Base-by-base conservation (phyloP, 2,113 vertebrate species). In the Tachysurus fulvidraco region DNA sequence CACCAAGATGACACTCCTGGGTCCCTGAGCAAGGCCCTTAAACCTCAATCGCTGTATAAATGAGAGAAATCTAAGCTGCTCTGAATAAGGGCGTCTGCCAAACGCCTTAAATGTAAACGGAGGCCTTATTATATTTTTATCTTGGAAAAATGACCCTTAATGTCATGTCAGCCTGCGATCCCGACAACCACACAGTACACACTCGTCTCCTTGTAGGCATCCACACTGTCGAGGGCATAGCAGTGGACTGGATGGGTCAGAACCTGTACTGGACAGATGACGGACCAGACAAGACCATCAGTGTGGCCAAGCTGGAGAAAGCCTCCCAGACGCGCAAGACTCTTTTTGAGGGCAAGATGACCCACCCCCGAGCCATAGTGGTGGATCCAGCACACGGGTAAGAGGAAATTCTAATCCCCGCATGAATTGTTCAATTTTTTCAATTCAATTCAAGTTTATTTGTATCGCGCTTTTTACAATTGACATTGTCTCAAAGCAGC, bases 191-290 rank as follows among this genome's bases (percentile, higher is more conserved):
- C 8, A 9, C 46, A 7, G 46, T 9, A 7, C 50, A 59, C 80
- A 64, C 30, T 30, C 50, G 59, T 86, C 41, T 86, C 46, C 9
- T 5, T 86, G 62, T 85, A 99, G 98, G 97, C 77, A 97, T 99
- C 91, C 97, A 98, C 93, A 99, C 97, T 0, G 98, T 99, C 41
- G 98, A 99, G 89, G 98, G 98, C 5, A 96, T 99, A 0, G 98
- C 98, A 0, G 98, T 99, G 85, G 98, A 99, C 93, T 99, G 98
- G 98, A 98, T 99, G 96, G 98, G 96, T 36, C 96, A 97, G 92
- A 99, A 99, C 91, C 94, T 99, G 46, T 99, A 98, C 91, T 99
- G 98, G 98, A 98, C 98, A 0, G 98, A 99, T 2, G 98, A 99
- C 0, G 98, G 98, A 8, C 97, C 97, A 78, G 98, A 98, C 84